Conservation (phyloP, 2,797 vertebrate species). For the Setipinna tenuifilis region DNA sequence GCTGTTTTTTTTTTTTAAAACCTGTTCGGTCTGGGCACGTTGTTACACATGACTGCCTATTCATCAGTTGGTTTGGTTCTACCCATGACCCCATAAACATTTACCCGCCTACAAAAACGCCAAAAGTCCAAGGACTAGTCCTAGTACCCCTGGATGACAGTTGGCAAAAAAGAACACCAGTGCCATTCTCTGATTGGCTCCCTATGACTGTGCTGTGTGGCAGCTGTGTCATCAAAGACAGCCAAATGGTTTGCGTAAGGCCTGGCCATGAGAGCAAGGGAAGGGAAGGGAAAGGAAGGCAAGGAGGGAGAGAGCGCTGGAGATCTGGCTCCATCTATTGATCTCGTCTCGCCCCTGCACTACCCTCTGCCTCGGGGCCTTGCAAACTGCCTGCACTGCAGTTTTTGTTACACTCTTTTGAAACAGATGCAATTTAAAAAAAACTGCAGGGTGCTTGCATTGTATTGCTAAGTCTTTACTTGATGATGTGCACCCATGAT, state of each 20-base stretch:
- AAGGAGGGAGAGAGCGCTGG: background rate
- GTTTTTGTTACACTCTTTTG: no score
- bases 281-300: background rate
- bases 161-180: background rate
- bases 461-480: no score
- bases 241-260: background rate
- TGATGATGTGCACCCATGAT: no score
- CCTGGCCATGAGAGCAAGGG: background rate
- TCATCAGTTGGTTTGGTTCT: background rate
- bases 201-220: background rate
- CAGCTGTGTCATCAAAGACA: background rate
- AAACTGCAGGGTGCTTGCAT: no score
- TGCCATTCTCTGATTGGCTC: background rate
- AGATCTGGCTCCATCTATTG: slow-evolving; percentile 23
- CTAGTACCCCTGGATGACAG: background rate
- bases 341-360: background rate
- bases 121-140: background rate
- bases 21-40: background rate
- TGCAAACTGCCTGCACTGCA: no score
- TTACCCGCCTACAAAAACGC: background rate
- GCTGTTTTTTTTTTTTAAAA: background rate
- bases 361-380: background rate
- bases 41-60: background rate
- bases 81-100: background rate
- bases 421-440: no score